Base-by-base conservation (phyloP, 2,113 vertebrate species). In the Dicrurus megarhynchus region DNA sequence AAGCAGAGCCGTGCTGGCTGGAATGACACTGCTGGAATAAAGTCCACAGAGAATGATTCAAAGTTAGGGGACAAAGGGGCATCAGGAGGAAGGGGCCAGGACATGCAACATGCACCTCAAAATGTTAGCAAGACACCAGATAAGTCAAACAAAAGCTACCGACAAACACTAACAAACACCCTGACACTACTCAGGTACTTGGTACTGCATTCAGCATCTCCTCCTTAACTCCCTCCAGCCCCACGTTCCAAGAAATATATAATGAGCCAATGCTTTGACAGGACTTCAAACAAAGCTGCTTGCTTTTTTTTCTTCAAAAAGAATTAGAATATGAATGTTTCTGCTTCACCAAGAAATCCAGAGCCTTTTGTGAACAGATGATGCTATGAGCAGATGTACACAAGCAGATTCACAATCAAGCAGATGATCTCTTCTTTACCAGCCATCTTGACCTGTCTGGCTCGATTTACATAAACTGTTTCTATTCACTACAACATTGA, bases 381-480 rank as follows among this genome's bases (percentile, higher is more conserved):
- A 95, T 46, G 69, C 69, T 59, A 26, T 0, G 1, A 92, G 78
- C 93, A 95, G 95, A 93, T 94, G 92, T 20, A 89, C 77, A 84
- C 65, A 49, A 87, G 87, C 91, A 90, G 84, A 76, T 80, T 84
- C 94, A 86, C 89, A 69, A 89, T 70, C 87, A 88, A 86, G 87
- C 71, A 90, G 74, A 88, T 96, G 59, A 89, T 94, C 86, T 96
- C 89, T 63, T 84, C 93, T 81, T 82, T 74, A 78, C 67, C 86
- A 84, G 59, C 79, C 83, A 94, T 90, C 95, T 96, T 91, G 86
- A 81, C 63, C 87, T 80, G 87, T 41, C 95, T 85, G 80, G 74
- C 60, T 97, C 76, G 50, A 94, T 96, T 97, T 95, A 94, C 56
- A 93, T 89, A 89, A 90, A 44, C 85, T 23, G 44, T 10, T 89